phyloP scores from a whole-genome alignment of 92 coral and sea anemone genomes.

The Epizoanthus stellaris region DNA sequence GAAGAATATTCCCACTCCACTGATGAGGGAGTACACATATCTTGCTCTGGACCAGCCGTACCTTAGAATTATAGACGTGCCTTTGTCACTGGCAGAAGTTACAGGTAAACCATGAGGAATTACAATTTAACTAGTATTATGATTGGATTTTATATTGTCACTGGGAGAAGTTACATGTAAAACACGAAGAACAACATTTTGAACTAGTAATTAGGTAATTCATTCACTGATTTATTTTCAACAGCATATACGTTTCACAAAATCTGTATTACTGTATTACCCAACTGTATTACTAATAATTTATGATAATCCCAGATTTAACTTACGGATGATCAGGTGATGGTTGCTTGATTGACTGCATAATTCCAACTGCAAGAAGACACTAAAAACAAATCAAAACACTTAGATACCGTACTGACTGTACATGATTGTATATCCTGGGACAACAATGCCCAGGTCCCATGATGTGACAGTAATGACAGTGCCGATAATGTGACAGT shows the following conservation, averaged over 20 bases:
- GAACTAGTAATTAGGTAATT: too few relatives aligned
- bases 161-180: too few relatives aligned
- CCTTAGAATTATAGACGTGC: slow-evolving; percentile 16
- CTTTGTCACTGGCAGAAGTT: background rate
- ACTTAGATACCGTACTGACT: background rate
- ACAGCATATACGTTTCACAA: too few relatives aligned
- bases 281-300: too few relatives aligned
- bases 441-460: background rate
- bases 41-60: slow-evolving; percentile 99
- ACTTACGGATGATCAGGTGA: slow-evolving; percentile 99
- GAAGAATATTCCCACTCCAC: slow-evolving; percentile 99
- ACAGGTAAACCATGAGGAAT: background rate
- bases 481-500: too few relatives aligned
- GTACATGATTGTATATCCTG: background rate
- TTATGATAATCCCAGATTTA: too few relatives aligned
- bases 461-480: too few relatives aligned
- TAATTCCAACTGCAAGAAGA: slow-evolving; percentile 93
- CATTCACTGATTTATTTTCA: too few relatives aligned
- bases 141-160: too few relatives aligned
- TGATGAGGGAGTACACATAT: slow-evolving; percentile 95
- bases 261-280: too few relatives aligned
- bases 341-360: slow-evolving; percentile 94
- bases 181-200: too few relatives aligned
- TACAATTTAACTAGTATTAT: background rate
- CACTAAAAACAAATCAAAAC: slow-evolving; percentile 62